Conservation (phyloP, 1,140 invertebrate genomes). For the Bombus balteatus region DNA sequence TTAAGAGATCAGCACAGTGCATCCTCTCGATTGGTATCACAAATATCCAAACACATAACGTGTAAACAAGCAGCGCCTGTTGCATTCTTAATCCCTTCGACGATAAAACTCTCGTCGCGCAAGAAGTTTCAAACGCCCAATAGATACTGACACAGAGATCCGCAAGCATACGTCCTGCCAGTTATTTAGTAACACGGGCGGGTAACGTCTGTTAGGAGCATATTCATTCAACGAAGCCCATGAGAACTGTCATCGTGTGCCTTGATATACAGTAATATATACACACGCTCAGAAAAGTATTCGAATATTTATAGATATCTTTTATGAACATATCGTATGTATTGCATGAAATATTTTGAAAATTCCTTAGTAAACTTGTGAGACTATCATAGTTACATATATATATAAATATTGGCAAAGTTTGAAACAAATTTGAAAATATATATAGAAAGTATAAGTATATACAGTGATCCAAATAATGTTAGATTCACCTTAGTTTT, state of each 20-base stretch:
- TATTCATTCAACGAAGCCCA: slow-evolving; percentile 20
- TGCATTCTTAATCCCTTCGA: background rate
- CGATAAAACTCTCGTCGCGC: background rate
- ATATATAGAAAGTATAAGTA: no score
- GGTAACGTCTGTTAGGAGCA: slow-evolving; percentile 36
- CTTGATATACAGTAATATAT: background rate
- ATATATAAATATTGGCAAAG: background rate
- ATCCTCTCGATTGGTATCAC: background rate
- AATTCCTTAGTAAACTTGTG: no score
- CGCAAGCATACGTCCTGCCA: slow-evolving; percentile 43
- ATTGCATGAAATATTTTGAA: no score
- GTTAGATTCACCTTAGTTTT: no score
- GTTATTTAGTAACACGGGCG: slow-evolving; percentile 58
- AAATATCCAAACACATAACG: background rate
- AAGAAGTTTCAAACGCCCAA: background rate
- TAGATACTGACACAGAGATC: background rate
- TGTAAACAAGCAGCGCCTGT: background rate
- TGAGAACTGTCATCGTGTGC: background rate
- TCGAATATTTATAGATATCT: no score
- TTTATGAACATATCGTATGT: no score
- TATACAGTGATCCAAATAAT: no score
- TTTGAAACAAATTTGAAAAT: no score
- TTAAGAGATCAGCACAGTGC: no score
- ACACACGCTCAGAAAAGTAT: background rate
- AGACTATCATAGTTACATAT: no score